These are phyloP conservation scores for Cyaniris semiargus DNA, from an alignment of 2,888 invertebrate species.

Conservation along the genomic window DNA sequence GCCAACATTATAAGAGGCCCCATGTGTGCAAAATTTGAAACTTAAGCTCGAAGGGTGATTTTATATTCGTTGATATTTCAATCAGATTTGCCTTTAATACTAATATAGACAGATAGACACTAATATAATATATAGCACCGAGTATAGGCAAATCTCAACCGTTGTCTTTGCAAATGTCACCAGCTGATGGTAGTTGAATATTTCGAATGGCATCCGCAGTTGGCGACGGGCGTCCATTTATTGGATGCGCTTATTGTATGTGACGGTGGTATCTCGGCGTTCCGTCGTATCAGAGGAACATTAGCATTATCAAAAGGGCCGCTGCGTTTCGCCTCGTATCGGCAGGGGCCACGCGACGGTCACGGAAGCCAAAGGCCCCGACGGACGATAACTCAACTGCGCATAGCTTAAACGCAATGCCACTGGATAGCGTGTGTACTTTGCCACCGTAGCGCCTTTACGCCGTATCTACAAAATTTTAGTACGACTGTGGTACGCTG, in stretches of 20 bases:
- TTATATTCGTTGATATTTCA: not conserved
- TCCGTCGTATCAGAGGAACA: slow-evolving; percentile 66
- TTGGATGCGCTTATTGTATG: slow-evolving; percentile 66
- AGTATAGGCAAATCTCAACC: slow-evolving; percentile 41
- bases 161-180: slow-evolving; percentile 43
- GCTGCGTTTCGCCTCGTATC: slow-evolving; percentile 72
- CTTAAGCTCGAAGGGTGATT: not conserved
- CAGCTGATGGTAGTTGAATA: slow-evolving; percentile 47
- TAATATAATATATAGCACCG: not conserved
- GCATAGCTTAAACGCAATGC: slow-evolving; percentile 72
- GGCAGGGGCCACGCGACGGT: slow-evolving; percentile 55
- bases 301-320: slow-evolving; percentile 78
- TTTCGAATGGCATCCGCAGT: slow-evolving; percentile 56
- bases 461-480: slow-evolving; percentile 40
- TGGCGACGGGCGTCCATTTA: slow-evolving; percentile 70
- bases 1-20: too few relatives aligned
- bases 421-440: slow-evolving; percentile 56
- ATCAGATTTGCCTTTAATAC: not conserved
- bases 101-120: not conserved
- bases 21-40: too few relatives aligned
- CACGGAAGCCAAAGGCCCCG: slow-evolving; percentile 74
- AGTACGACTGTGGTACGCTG: not conserved
- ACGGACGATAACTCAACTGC: slow-evolving; percentile 72
- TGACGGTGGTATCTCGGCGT: slow-evolving; percentile 64
- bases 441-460: slow-evolving; percentile 53